phyloP scores from a whole-genome alignment of 2,797 vertebrate species.

The Labroides dimidiatus region DNA sequence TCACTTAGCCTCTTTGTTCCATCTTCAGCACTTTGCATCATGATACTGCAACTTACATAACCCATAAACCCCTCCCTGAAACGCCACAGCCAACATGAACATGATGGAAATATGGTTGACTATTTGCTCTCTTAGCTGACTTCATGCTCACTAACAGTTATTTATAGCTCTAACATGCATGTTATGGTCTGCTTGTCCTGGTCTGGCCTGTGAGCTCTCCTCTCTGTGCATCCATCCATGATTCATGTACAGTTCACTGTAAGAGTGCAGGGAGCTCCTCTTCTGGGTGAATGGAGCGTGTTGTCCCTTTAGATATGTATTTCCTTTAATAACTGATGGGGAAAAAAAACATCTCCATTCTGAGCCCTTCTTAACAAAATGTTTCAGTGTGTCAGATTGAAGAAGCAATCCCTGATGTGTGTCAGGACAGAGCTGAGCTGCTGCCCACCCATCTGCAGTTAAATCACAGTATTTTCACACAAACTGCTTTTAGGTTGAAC shows the following conservation, averaged over 20 bases:
- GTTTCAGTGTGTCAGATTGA: constrained; percentile 20
- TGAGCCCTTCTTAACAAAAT: background rate
- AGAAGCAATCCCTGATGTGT: constrained; percentile 12
- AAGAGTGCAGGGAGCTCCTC: constrained; percentile 31
- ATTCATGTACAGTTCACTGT: constrained; percentile 2
- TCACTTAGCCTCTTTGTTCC: too few relatives aligned
- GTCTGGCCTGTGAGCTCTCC: background rate
- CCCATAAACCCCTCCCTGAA: too few relatives aligned
- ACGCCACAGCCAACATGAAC: too few relatives aligned
- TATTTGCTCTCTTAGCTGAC: background rate
- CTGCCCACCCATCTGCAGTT: background rate
- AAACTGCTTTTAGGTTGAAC: constrained; percentile 8
- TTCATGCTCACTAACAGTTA: constrained; percentile 29
- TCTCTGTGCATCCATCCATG: constrained; percentile 33
- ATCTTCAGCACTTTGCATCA: too few relatives aligned
- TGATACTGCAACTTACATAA: too few relatives aligned
- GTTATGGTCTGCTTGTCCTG: constrained; percentile 26
- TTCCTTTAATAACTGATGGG: constrained; percentile 72
- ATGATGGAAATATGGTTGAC: background rate
- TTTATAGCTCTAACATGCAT: constrained; percentile 33
- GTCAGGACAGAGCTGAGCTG: constrained; percentile 21
- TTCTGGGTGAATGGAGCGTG: constrained; percentile 16
- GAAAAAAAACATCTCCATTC: constrained; percentile 26
- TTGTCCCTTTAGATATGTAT: constrained; percentile 53
- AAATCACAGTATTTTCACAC: constrained; percentile 8